A percentile compares a stretch with the other conserved stretches of the same genome.
Evolutionary conservation across 2,113 vertebrate genomes (phyloP).

Genomic region (Sinocyclocheilus maitianheensis): DNA sequence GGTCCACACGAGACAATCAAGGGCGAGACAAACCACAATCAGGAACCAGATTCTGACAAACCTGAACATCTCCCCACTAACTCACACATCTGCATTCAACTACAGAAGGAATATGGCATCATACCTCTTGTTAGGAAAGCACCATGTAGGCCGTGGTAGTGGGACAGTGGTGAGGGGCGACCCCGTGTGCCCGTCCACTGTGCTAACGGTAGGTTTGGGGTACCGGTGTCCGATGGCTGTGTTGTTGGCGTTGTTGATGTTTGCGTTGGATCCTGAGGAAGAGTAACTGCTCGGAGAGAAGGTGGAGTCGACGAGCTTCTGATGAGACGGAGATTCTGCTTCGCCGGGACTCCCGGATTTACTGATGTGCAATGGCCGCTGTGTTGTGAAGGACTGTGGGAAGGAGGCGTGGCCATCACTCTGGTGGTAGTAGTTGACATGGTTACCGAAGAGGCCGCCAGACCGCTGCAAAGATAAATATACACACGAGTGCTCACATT

Average conservation of each 20-base stretch:
- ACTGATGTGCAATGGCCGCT: conserved; percentile 94
- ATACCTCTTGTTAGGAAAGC: conserved; percentile 89
- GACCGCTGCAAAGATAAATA: conserved; percentile 67
- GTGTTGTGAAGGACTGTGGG: conserved; percentile 95
- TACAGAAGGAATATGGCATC: background rate
- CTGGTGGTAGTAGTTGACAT: conserved; percentile 95
- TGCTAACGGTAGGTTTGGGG: conserved; percentile 84
- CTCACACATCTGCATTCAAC: background rate
- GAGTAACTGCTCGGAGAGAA: conserved; percentile 98
- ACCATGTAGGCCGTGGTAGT: conserved; percentile 86
- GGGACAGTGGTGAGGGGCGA: conserved; percentile 82
- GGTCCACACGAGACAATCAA: conserved; percentile 55
- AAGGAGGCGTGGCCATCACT: conserved; percentile 86
- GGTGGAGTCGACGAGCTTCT: conserved; percentile 95
- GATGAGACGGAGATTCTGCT: conserved; percentile 89
- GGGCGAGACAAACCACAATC: conserved; percentile 21
- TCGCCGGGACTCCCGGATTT: conserved; percentile 90
- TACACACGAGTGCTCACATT: background rate
- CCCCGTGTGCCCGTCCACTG: conserved; percentile 83
- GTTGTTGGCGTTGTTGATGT: conserved; percentile 99
- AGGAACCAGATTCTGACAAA: conserved; percentile 12
- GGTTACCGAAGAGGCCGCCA: conserved; percentile 95
- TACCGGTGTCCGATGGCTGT: conserved; percentile 84
- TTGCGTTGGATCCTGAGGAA: conserved; percentile 95
- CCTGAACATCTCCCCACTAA: background rate